Base-by-base conservation (phyloP, 1,140 invertebrate species). In the Arctopsyche grandis region DNA sequence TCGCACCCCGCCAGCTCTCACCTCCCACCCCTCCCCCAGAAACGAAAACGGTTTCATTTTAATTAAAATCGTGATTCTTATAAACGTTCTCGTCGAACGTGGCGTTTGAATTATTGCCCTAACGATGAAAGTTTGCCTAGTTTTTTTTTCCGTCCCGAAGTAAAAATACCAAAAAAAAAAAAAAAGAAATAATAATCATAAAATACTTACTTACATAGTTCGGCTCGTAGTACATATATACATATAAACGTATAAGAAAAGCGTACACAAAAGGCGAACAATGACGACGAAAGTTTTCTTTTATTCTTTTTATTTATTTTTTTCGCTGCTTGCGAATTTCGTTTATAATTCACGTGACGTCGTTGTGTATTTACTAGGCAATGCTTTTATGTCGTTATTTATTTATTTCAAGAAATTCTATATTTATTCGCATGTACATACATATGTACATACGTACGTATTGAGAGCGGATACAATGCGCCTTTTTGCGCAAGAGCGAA, bases 31-130 rank as follows among this genome's bases (percentile, higher is more conserved):
- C 29, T 38, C 29, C 29, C 3, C 58, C 58, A n/a, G 21, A 22
- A 26, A 38, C 66, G 66, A 21, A 38, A 29, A 16, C 38, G 69
- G 14, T 71, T 38, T 44, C 43, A 66, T 66, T 66, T 66, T 66
- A 66, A 66, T 66, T 66, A 66, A 66, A 66, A 66, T 66, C 63
- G 63, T 66, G 19, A 66, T 66, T 66, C 63, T 66, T 66, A 22
- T 26, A 66, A 66, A 66, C 24, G 63, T 66, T 24, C 19, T 24
- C 9, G 63, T 19, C 58, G 22, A 66, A 66, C 21, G 12, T 29
- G 21, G 63, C 21, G 10, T 19, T 26, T 19, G 24, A 66, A 66
- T 66, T 26, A 60, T 52, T 52, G 48, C 48, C 48, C 48, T 16
- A 16, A 16, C 48, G 48, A 52, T 52, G 12, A 16, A 52, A 52